Base-by-base conservation (phyloP, 2,113 vertebrate species). In the Dromiciops gliroides region DNA sequence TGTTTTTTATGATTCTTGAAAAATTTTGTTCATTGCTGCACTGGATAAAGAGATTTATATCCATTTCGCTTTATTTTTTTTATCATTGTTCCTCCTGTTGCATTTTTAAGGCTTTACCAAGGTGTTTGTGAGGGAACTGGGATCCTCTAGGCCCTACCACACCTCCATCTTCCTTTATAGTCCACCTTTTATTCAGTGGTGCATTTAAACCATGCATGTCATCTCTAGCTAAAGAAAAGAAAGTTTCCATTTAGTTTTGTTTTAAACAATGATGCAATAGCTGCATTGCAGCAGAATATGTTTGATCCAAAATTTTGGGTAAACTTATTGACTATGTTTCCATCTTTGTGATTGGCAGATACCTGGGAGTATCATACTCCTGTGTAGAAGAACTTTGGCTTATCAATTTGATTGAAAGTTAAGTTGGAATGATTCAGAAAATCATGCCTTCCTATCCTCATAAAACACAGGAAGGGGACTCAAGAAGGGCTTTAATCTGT, bases 341-440 rank as follows among this genome's bases (percentile, higher is more conserved):
- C 92, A 90, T 94, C 94, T 94, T 94, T 26, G 11, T 90, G 48
- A 89, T 0, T 92, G 91, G 95, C 93, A 93, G 83, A 60, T 49
- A 0, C 89, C 92, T 51, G 89, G 52, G 67, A 10, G 1, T 53
- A 52, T 89, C 14, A 90, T 51, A 50, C 50, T 10, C 23, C 7
- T 51, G n/a, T 88, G 5, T 94, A n/a, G 12, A 51, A 28, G 44
- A 91, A 47, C 50, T 0, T 0, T 6, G 88, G 60, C 91, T 95
- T 94, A 95, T 91, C 44, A 28, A 90, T 26, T 92, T 44, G 19
- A 89, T 52, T 93, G 67, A 89, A 95, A 92, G 16, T 93, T 94
- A 49, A 94, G 37, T 47, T 31, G 51, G 37, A 50, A 88, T 25
- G 48, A 89, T 50, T 92, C 14, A 91, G 53, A 7, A 60, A 89